Evolutionary conservation across 1,140 invertebrate genomes (phyloP).

Genomic region (Arctopsyche grandis): DNA sequence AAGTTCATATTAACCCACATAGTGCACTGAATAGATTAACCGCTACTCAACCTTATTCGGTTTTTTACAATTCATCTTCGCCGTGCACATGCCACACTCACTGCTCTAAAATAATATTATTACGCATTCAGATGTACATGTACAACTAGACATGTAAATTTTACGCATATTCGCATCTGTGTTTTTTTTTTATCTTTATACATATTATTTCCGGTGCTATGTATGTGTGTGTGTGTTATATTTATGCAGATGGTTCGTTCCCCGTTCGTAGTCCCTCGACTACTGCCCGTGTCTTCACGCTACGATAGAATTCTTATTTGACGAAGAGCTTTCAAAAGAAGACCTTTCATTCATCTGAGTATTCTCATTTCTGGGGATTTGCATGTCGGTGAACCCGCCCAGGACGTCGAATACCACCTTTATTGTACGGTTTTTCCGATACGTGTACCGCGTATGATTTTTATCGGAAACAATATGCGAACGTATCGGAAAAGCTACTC

Average conservation of each 20-base stretch:
- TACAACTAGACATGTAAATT: background rate
- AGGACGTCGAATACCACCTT: background rate
- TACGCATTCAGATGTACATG: background rate
- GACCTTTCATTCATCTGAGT: conserved; percentile 23
- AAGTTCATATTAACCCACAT: conserved; percentile 24
- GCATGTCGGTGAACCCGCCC: conserved; percentile 10
- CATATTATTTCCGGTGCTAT: background rate
- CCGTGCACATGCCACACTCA: background rate
- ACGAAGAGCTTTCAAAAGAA: conserved; percentile 16
- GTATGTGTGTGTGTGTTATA: background rate
- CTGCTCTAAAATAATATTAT: background rate
- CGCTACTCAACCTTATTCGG: conserved; percentile 18
- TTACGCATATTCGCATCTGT: background rate
- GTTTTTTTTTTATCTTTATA: background rate
- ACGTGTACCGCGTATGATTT: background rate
- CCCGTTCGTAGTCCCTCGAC: background rate
- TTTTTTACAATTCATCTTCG: conserved; percentile 5
- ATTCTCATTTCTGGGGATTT: conserved; percentile 40
- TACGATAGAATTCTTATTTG: conserved; percentile 26
- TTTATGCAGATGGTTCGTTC: background rate
- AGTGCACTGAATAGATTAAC: conserved; percentile 17
- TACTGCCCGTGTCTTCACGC: background rate
- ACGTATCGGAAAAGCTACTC: background rate
- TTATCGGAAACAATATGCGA: background rate
- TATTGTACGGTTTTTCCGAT: background rate